Percentiles rank a stretch among this genome's conserved stretches.
Evolutionary conservation across 37 sponge, comb jelly and placozoan species (phyloP).

Genomic region (Theonella swinhoei): DNA sequence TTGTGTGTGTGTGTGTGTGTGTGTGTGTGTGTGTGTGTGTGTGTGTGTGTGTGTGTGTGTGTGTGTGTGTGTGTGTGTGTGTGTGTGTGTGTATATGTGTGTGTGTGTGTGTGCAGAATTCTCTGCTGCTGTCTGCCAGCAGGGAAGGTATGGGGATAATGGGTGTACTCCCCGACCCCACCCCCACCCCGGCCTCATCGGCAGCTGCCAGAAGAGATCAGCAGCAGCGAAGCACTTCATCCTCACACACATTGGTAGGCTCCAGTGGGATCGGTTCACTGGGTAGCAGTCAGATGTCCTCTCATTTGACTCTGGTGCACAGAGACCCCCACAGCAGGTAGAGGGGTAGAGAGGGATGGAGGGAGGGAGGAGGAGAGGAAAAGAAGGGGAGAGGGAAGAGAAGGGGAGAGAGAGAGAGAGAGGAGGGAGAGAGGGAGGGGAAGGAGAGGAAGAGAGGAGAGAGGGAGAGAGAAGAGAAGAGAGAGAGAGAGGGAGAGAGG

Average conservation of each 20-base stretch:
- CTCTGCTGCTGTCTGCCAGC: background rate
- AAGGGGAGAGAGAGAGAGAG: background rate
- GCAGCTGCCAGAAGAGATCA: background rate
- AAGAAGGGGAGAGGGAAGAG: background rate
- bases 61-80: background rate
- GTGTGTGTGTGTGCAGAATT: background rate
- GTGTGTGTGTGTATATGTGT: background rate
- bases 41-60: no score
- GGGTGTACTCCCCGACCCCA: background rate
- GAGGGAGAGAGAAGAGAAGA: background rate
- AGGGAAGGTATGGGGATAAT: no score
- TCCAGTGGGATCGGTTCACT: constrained; percentile 66
- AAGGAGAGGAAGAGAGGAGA: background rate
- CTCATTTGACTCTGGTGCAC: background rate
- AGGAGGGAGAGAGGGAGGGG: background rate
- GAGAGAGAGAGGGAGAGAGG: background rate
- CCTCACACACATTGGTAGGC: constrained; percentile 22
- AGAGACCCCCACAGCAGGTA: background rate
- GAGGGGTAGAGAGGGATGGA: no score
- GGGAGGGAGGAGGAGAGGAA: background rate
- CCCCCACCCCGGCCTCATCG: background rate
- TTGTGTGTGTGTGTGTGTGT: no score
- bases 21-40: no score
- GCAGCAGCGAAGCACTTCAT: no score
- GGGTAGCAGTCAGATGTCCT: constrained; percentile 7